Base-by-base conservation (phyloP, 2,113 vertebrate genomes). In the Suricata suricatta region DNA sequence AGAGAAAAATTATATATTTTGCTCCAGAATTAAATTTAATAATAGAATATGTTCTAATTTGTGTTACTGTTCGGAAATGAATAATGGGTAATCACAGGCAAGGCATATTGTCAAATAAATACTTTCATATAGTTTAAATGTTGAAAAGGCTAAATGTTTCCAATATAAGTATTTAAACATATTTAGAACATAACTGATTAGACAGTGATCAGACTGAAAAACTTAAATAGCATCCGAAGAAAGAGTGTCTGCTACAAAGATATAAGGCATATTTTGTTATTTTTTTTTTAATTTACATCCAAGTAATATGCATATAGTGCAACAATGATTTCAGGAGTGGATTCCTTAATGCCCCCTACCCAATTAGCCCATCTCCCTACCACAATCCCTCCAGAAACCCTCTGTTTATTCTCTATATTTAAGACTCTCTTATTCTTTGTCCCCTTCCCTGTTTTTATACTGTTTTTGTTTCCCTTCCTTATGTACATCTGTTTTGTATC, bases 21-120 rank as follows among this genome's bases (percentile, higher is more conserved):
- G 52, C 57, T 29, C 79, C 29, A 76, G 19, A 54, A 57, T 97
- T 83, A 74, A 96, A 96, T 93, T 76, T 92, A 86, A 87, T 68
- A 76, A 23, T 12, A 79, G 44, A 74, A 35, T 64, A 88, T 15
- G 19, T 90, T 38, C 21, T 89, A 66, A 68, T 52, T 79, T 27
- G 41, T 23, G 44, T 72, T 90, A 72, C 19, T n/a, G 6, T 71
- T 95, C 93, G 27, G 10, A 89, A 94, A 72, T 80, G 27, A 96
- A 83, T 88, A 93, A 91, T 33, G 35, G 52, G 33, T 38, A 69
- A 52, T 50, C 31, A 95, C 3, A 66, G 57, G 16, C 31, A 85
- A 84, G 19, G 5, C 1, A 66, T 76, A 50, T 7, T 77, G 54
- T 87, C 63, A 79, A 54, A 63, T 83, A 89, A 74, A 77, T 79